These are phyloP conservation scores for Tromatobia lineatoria DNA, from an alignment of 2,888 invertebrate genomes.

Conservation along the genomic window DNA sequence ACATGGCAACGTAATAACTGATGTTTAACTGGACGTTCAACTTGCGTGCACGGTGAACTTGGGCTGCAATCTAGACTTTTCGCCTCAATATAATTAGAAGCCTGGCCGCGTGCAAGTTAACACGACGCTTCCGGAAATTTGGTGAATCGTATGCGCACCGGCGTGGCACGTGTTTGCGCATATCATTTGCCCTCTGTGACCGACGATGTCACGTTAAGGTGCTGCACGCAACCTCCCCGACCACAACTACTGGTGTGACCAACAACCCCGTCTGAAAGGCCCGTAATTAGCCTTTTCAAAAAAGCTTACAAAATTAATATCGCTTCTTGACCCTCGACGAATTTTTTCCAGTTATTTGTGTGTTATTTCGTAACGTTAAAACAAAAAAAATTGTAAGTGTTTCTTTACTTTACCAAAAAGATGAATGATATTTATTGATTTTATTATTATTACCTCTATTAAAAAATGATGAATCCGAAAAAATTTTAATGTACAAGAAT, in stretches of 20 bases:
- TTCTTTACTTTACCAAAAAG: background rate
- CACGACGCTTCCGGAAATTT: conserved; percentile 77
- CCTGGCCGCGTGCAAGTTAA: conserved; percentile 64
- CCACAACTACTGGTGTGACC: conserved; percentile 7
- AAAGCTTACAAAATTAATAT: too few species aligned
- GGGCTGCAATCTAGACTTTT: conserved; percentile 10
- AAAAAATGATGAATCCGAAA: too few species aligned
- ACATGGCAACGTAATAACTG: background rate
- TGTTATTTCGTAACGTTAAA: background rate
- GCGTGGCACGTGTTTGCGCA: conserved; percentile 79
- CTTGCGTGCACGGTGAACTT: conserved; percentile 14
- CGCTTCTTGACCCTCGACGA: background rate
- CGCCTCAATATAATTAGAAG: conserved; percentile 42
- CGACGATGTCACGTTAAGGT: conserved; percentile 32
- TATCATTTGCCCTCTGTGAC: conserved; percentile 71
- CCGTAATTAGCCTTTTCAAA: conserved; percentile 19
- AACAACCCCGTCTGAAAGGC: conserved; percentile 29
- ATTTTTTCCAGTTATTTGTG: background rate
- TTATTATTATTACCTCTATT: too few species aligned
- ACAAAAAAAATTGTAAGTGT: background rate
- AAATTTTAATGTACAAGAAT: too few species aligned
- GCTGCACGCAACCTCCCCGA: conserved; percentile 62
- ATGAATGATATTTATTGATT: too few species aligned
- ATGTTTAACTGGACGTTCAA: background rate
- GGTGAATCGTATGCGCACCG: conserved; percentile 76